A percentile compares a stretch with the other conserved stretches of the same genome.
Evolutionary conservation across 2,888 invertebrate genomes (phyloP).

Genomic region (Iselma pallidipennis): DNA sequence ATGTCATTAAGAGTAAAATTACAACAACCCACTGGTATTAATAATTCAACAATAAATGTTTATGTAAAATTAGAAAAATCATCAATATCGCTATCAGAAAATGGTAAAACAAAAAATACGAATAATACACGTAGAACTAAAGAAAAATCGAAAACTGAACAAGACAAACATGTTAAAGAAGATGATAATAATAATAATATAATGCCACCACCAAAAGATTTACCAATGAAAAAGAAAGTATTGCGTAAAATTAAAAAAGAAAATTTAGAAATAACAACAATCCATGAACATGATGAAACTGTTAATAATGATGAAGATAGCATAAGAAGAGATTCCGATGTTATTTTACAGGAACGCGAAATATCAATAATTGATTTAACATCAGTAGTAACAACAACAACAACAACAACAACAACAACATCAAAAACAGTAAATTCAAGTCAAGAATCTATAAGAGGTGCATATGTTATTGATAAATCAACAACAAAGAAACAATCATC

Average conservation of each 20-base stretch:
- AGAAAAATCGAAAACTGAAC: too few species aligned
- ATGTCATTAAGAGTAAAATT: not conserved
- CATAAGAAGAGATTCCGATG: slow-evolving; percentile 38
- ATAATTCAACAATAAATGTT: not conserved
- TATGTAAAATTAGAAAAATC: slow-evolving; percentile 9
- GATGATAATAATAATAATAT: slow-evolving; percentile 27
- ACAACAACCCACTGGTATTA: not conserved
- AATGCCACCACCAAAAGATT: slow-evolving; percentile 39
- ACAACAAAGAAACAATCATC: slow-evolving; percentile 15
- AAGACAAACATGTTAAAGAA: too few species aligned
- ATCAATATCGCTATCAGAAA: not conserved
- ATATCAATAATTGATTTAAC: slow-evolving; percentile 9
- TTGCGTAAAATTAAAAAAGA: slow-evolving; percentile 22
- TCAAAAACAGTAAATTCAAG: too few species aligned
- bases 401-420: too few species aligned
- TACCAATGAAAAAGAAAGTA: slow-evolving; percentile 35
- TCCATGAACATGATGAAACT: slow-evolving; percentile 4
- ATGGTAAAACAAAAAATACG: too few species aligned
- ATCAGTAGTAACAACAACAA: slow-evolving; percentile 20
- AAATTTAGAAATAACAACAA: not conserved
- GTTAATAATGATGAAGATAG: slow-evolving; percentile 4
- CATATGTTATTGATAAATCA: slow-evolving; percentile 14
- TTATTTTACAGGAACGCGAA: slow-evolving; percentile 35
- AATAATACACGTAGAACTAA: too few species aligned
- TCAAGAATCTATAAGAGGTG: slow-evolving; percentile 8